phyloP scores from a whole-genome alignment of 1,140 invertebrate species.

The Oedothorax gibbosus region DNA sequence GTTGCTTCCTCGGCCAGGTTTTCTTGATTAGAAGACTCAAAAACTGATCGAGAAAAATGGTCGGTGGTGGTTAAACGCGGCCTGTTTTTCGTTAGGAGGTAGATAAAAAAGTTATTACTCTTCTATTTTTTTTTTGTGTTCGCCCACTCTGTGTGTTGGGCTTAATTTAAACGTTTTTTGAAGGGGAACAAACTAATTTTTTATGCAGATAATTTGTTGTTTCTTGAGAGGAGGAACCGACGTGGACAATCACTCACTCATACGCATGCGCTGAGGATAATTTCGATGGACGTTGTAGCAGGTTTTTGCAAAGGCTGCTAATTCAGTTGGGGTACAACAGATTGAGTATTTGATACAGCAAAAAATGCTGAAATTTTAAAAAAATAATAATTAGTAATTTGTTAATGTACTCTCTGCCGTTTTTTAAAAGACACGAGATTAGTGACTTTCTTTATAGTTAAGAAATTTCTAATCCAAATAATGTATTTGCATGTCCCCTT shows the following conservation, averaged over 20 bases:
- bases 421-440: no score
- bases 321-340: no score
- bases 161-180: slow-evolving; percentile 60
- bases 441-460: no score
- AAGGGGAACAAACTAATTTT: slow-evolving; percentile 58
- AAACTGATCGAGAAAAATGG: slow-evolving; percentile 57
- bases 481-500: no score
- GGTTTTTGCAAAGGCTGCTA: no score
- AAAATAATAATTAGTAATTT: no score
- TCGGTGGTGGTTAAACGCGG: slow-evolving; percentile 41
- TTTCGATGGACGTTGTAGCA: no score
- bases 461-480: no score
- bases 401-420: no score
- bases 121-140: slow-evolving; percentile 17
- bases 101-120: slow-evolving; percentile 60
- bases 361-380: no score
- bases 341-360: no score
- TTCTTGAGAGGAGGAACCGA: neutral
- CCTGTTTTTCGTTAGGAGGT: slow-evolving; percentile 56
- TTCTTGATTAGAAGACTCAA: slow-evolving; percentile 59
- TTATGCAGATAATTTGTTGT: slow-evolving; percentile 57
- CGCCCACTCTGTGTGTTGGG: neutral
- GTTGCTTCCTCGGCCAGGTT: slow-evolving; percentile 40
- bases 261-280: slow-evolving; percentile 4
- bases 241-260: slow-evolving; percentile 36